Evolutionary conservation across 53 echinoderm and acorn worm species (phyloP).

Genomic region (Paracentrotus lividus): DNA sequence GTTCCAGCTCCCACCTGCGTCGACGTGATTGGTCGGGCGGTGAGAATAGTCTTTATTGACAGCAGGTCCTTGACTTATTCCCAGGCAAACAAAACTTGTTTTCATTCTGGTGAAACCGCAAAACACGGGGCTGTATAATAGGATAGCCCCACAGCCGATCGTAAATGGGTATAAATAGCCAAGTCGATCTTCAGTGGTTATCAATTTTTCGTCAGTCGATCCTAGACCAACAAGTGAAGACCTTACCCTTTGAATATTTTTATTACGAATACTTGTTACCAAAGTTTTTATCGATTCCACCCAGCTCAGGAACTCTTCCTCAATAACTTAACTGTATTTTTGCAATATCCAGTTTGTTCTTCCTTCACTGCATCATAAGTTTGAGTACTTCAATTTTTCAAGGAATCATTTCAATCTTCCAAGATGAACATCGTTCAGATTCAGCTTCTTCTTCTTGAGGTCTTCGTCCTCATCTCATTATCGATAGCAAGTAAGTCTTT

Average conservation of each 20-base stretch:
- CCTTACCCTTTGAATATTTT: not conserved
- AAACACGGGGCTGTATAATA: not conserved
- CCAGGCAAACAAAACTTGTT: conserved; percentile 61
- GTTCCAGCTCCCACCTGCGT: not conserved
- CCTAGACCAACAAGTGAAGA: not conserved
- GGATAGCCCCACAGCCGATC: not conserved
- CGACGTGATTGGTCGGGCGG: not conserved
- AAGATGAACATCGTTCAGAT: conserved; percentile 50
- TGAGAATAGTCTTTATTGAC: conserved; percentile 40
- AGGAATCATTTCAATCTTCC: not conserved
- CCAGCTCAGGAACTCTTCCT: not conserved
- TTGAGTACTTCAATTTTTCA: not conserved
- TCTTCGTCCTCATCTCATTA: conserved; percentile 42
- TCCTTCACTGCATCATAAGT: not conserved
- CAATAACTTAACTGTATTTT: not conserved
- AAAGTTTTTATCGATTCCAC: not conserved
- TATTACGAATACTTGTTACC: not conserved
- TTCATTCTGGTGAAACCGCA: conserved; percentile 34
- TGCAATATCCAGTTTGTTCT: not conserved
- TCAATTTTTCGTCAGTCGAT: not conserved
- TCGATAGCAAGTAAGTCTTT: conserved; percentile 43
- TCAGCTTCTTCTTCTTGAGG: conserved; percentile 27
- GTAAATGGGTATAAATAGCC: conserved; percentile 13
- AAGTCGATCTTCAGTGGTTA: not conserved
- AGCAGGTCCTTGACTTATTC: conserved; percentile 54